A percentile compares a stretch with the other conserved stretches of the same genome.
These are phyloP conservation scores for Chaenodraco wilsoni DNA, from an alignment of 2,797 vertebrate species.

Conservation along the genomic window DNA sequence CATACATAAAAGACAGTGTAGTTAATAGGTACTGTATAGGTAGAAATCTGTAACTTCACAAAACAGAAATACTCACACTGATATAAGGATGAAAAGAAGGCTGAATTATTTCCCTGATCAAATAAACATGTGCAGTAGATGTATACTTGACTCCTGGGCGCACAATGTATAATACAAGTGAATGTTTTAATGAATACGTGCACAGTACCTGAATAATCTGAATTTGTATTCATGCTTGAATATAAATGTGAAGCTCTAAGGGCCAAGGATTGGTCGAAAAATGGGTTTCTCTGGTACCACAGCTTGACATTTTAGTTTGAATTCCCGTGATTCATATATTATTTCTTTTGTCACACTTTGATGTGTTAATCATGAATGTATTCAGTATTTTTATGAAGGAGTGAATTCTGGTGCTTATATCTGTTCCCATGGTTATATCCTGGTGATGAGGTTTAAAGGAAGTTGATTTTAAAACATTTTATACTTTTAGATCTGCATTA, in stretches of 20 bases:
- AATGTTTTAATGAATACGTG: conserved; percentile 45
- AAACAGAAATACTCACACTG: conserved; percentile 8
- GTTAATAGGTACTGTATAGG: too few relatives aligned
- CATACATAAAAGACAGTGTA: neutral
- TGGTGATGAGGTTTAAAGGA: conserved; percentile 15
- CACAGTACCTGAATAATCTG: conserved; percentile 13
- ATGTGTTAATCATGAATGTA: conserved; percentile 38
- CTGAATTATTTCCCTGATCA: conserved; percentile 18
- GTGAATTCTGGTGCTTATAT: conserved; percentile 24
- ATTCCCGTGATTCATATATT: conserved; percentile 36
- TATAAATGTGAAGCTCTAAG: conserved; percentile 1
- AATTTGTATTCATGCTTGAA: conserved; percentile 30
- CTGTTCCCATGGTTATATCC: conserved; percentile 16
- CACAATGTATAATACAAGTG: conserved; percentile 20
- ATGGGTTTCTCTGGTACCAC: neutral
- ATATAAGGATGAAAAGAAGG: conserved; percentile 16
- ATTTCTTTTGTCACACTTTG: conserved; percentile 53
- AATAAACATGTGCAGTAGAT: conserved; percentile 32
- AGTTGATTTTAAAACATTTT: conserved; percentile 2
- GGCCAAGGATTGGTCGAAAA: neutral
- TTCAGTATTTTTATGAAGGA: conserved; percentile 31
- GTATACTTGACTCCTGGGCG: conserved; percentile 15
- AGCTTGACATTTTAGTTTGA: conserved; percentile 20
- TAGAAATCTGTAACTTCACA: neutral
- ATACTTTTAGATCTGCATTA: neutral